Conservation (phyloP, 37 sponge, comb jelly and placozoan genomes). For the Theonella swinhoei region DNA sequence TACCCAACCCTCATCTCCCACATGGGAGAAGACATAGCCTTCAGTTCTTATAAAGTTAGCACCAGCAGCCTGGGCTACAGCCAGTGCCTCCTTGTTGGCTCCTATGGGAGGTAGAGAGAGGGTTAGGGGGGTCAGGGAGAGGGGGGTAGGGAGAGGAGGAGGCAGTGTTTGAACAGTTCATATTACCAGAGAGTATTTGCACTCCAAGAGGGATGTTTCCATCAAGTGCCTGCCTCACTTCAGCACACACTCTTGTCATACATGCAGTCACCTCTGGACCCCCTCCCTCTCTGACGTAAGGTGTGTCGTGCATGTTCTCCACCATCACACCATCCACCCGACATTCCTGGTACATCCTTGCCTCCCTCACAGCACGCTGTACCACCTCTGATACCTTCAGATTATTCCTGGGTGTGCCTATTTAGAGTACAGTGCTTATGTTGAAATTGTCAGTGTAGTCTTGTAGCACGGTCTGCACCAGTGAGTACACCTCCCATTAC, state of each 20-base stretch:
- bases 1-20: slow-evolving; percentile 92
- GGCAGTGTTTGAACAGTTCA: neutral
- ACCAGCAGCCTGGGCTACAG: slow-evolving; percentile 71
- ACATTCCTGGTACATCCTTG: slow-evolving; percentile 49
- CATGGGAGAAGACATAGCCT: slow-evolving; percentile 89
- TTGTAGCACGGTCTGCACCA: neutral
- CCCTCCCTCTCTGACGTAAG: slow-evolving; percentile 64
- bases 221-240: slow-evolving; percentile 42
- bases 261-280: slow-evolving; percentile 76
- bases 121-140: neutral
- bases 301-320: slow-evolving; percentile 96
- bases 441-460: neutral
- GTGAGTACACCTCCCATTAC: slow-evolving; percentile 38
- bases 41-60: slow-evolving; percentile 84
- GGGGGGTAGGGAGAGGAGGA: neutral
- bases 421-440: neutral
- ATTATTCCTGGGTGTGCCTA: slow-evolving; percentile 63
- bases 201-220: slow-evolving; percentile 60
- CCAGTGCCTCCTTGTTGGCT: slow-evolving; percentile 83
- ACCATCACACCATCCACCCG: slow-evolving; percentile 80
- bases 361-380: slow-evolving; percentile 57
- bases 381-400: slow-evolving; percentile 47
- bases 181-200: slow-evolving; percentile 77
- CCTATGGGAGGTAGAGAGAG: slow-evolving; percentile 17
- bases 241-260: slow-evolving; percentile 71